Evolutionary conservation across 2,113 vertebrate species (phyloP), one percentile per base, ranked within the genome.

Genomic region (Penelope pileata): DNA sequence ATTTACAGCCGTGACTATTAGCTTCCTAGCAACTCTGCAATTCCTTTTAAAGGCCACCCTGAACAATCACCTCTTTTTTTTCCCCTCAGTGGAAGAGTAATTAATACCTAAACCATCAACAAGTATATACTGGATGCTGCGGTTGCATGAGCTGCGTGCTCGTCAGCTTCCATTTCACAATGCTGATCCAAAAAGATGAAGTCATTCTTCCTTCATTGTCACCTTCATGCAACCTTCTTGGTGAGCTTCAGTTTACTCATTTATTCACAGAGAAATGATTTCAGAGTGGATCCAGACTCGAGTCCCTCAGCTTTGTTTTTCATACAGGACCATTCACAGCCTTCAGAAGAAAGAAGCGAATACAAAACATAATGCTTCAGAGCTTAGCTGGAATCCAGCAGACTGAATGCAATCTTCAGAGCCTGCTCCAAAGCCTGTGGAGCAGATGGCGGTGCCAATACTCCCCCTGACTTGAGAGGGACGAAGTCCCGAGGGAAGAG

Each of bases 31-130:
- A 93, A 64, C 80, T 62, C 36, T 79, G 60, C 63, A 42, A 70
- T 87, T 84, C 58, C 88, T 93, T 94, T 91, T 77, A 81, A 83
- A 93, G 88, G 86, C 58, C 73, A 94, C 63, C 42, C 42, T 75
- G 83, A 86, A 73, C 79, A 73, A 21, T 16, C 45, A 36, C 43
- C 74, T 93, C 58, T 38, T 79, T 64, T 81, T 73, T 82, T 45
- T 30, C 27, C 32, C 40, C 72, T 38, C 40, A 12, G 69, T 66
- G 68, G 77, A 84, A 82, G 56, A 72, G 34, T 73, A 80, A 94
- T 88, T 90, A 88, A 56, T 54, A 93, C 54, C 72, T 92, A 77
- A 83, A 32, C 26, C 51, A 9, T 67, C 68, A 64, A 8, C 11
- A 7, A 7, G 1, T n/a, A 7, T 29, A 4, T 12, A 7, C 66